Conservation (phyloP, 1,140 invertebrate species). For the Drosophila seguyi region DNA sequence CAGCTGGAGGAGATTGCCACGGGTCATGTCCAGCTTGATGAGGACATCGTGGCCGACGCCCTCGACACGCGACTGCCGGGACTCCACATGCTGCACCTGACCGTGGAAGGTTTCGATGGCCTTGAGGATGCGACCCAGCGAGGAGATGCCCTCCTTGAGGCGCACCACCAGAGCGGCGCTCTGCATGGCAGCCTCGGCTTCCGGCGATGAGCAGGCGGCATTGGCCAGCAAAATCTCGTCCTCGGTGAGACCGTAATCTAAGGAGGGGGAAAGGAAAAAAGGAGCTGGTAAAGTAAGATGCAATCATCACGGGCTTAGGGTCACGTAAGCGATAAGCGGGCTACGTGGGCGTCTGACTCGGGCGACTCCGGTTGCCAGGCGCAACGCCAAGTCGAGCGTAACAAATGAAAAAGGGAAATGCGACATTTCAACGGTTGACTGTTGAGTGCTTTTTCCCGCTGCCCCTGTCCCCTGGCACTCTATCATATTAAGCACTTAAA, state of each 20-base stretch:
- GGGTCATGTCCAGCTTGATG: conserved; percentile 93
- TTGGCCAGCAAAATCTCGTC: conserved; percentile 95
- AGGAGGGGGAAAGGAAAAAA: conserved; percentile 3
- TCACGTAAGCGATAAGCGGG: conserved; percentile 76
- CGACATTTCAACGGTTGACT: conserved; percentile 63
- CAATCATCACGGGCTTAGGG: conserved; percentile 67
- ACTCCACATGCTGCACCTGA: conserved; percentile 94
- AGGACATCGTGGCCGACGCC: conserved; percentile 94
- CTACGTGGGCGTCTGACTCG: conserved; percentile 50
- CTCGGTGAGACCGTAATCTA: conserved; percentile 93
- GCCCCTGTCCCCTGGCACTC: conserved; percentile 55
- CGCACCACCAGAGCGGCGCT: conserved; percentile 92
- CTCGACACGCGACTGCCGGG: conserved; percentile 90
- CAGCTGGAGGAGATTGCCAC: conserved; percentile 91
- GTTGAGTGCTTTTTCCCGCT: conserved; percentile 61
- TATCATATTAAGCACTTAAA: conserved; percentile 84
- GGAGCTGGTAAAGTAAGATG: conserved; percentile 28
- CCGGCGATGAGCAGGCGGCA: conserved; percentile 90
- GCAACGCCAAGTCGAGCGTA: conserved; percentile 76
- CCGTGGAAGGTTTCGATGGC: conserved; percentile 97
- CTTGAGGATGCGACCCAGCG: conserved; percentile 94
- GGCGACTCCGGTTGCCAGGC: conserved; percentile 62
- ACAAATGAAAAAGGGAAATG: conserved; percentile 83
- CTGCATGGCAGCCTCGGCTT: conserved; percentile 90
- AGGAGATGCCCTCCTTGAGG: conserved; percentile 94